Evolutionary conservation across 2,113 vertebrate species (phyloP), one percentile per base, ranked within the genome.

Genomic region (Festucalex cinctus): DNA sequence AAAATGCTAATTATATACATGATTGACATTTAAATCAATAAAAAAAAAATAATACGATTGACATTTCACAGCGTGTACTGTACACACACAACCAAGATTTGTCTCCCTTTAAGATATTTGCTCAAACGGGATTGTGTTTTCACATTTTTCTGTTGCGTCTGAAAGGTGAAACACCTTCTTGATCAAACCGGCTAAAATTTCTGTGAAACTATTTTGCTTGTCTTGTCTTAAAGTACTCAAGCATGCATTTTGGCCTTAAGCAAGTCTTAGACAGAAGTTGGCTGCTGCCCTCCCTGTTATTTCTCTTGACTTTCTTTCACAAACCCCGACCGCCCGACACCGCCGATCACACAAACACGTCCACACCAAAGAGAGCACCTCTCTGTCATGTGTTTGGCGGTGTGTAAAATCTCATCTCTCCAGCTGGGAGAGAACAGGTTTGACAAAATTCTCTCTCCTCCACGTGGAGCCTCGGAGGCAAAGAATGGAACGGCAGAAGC

Each of bases 191-290:
- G 89, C 86, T 87, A 86, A 81, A 79, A 86, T 91, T 91, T 92
- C 91, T 86, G 82, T 75, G 66, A 53, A 83, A 66, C 80, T 88
- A 81, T 90, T 89, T 83, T 39, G 83, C 86, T 92, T 88, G 80
- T 91, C 88, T 81, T 83, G 85, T 90, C 90, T 88, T 89, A 77
- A 92, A 93, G 89, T 82, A 88, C 88, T 91, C 89, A 88, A 91
- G 88, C 84, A 88, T 89, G 92, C 84, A 78, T 91, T 93, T 13
- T 88, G 83, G 91, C 92, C 92, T 83, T 74, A 73, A 0, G 89
- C 91, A 90, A 88, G 92, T 93, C 86, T 94, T 91, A 91, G 91
- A 93, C 81, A 88, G 77, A 83, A 85, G 65, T 20, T 70, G 81
- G 83, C 82, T 86, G 78, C 86, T 86, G 83, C 76, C 82, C 86